phyloP scores from a whole-genome alignment of 1,140 invertebrate genomes.

The Drosophila ohnishii region DNA sequence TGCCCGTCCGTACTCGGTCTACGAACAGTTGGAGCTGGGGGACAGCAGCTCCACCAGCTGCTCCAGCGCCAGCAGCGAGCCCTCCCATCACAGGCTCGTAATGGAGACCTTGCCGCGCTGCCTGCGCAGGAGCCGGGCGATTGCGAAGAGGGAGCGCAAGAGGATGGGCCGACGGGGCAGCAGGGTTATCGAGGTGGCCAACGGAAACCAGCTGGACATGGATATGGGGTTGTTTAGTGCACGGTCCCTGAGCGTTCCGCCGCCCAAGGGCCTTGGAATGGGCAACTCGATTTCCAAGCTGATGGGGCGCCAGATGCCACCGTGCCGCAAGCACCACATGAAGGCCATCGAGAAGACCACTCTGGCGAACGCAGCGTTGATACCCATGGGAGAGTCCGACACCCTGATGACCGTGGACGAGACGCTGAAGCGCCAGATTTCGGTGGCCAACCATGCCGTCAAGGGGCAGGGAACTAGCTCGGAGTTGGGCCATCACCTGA shows the following conservation, averaged over 20 bases:
- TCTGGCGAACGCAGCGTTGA: not conserved
- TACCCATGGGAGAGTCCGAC: conserved; percentile 4
- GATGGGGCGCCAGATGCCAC: conserved; percentile 13
- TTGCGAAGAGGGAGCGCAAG: not conserved
- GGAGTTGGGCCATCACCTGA: conserved; percentile 2
- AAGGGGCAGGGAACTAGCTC: not conserved
- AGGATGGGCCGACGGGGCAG: not conserved
- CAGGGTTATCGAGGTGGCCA: not conserved
- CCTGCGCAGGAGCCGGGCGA: not conserved
- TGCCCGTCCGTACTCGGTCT: conserved; percentile 8
- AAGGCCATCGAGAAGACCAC: conserved; percentile 35
- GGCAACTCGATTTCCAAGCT: not conserved
- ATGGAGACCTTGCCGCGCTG: not conserved
- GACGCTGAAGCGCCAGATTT: conserved; percentile 37
- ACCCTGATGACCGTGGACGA: conserved; percentile 52
- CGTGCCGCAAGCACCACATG: conserved; percentile 44
- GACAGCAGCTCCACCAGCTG: conserved; percentile 20
- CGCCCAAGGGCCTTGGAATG: conserved; percentile 9
- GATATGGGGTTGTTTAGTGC: conserved; percentile 8
- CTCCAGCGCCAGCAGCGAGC: conserved; percentile 12
- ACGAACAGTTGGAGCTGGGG: conserved; percentile 3
- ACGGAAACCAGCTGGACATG: not conserved
- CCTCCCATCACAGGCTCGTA: not conserved
- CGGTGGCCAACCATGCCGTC: not conserved
- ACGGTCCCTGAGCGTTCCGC: conserved; percentile 54